Base-by-base conservation (phyloP, 2,888 invertebrate genomes). In the Fragum whitleyi region DNA sequence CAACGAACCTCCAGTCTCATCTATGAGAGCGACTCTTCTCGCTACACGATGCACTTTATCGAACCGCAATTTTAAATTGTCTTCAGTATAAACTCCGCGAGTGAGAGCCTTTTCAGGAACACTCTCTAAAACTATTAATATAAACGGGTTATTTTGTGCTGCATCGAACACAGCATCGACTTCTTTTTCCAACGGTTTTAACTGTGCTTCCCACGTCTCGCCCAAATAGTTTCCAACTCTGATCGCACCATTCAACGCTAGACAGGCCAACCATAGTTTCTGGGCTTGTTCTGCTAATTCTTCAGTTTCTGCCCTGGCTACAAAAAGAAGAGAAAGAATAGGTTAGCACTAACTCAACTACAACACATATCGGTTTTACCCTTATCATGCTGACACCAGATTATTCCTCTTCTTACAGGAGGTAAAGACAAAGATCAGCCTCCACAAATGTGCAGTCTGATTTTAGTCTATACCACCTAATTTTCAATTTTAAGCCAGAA, bases 201-300 rank as follows among this genome's bases (percentile, higher is more conserved):
- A 72, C 32, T 88, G 80, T 7, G 84, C 86, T 65, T 93, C 93
- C 87, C 88, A 88, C 1, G 83, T 79, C 16, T 81, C 77, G 1
- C 89, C 92, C 77, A 87, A 92, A 81, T 87, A 92, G 85, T 96
- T 95, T 14, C 96, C 96, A 23, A 95, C 95, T 79, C 96, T 95
- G 7, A 98, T 96, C 28, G 97, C 96, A 1, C 97, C 96, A 91
- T 96, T 96, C 51, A 99, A 95, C 2, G 97, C 96, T 91, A 98
- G 97, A 90, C 97, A 98, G 0, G 99, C 97, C 86, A 97, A 96
- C 99, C 99, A 99, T 87, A 99, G 95, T 36, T 97, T 96, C 94
- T 98, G 98, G 0, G 98, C 97, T 32, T 92, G 90, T 29, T 94
- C 90, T 11, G 94, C 94, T 62, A 93, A 92, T 74, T 93, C 92